phyloP scores from a whole-genome alignment of 2,797 vertebrate species.

The Sylvilagus floridanus region DNA sequence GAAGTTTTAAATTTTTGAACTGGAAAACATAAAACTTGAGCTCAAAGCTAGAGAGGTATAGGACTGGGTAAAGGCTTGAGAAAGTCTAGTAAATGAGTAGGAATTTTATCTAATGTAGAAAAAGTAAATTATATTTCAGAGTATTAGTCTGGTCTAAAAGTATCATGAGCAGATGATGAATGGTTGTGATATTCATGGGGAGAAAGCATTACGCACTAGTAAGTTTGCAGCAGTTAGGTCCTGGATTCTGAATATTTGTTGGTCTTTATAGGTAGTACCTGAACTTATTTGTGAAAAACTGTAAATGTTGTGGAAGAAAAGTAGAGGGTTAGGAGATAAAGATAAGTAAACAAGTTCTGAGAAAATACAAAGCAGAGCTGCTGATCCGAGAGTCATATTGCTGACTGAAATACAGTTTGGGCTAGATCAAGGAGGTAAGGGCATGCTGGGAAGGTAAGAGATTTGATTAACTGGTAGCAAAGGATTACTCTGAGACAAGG shows the following conservation, averaged over 20 bases:
- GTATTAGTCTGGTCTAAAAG: background rate
- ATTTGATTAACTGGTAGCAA: background rate
- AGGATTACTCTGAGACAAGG: background rate
- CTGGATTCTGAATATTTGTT: constrained; percentile 32
- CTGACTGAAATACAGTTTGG: background rate
- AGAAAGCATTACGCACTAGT: constrained; percentile 18
- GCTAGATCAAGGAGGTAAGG: background rate
- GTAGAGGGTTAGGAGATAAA: background rate
- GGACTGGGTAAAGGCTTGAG: background rate
- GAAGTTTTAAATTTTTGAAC: background rate
- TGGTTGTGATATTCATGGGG: background rate
- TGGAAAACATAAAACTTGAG: background rate
- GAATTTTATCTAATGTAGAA: constrained; percentile 30
- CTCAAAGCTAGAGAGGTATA: background rate
- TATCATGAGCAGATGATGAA: background rate
- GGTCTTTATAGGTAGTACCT: background rate
- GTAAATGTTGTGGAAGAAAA: background rate
- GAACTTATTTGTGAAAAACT: constrained; percentile 18
- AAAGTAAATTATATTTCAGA: background rate
- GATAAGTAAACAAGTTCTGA: constrained; percentile 13
- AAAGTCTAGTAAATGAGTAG: constrained; percentile 26
- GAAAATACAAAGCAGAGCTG: constrained; percentile 32
- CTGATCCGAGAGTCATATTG: background rate
- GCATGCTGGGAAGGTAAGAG: background rate
- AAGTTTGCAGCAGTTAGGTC: constrained; percentile 22